Conservation (phyloP, 2,888 invertebrate genomes). For the Andrena hattorfiana region DNA sequence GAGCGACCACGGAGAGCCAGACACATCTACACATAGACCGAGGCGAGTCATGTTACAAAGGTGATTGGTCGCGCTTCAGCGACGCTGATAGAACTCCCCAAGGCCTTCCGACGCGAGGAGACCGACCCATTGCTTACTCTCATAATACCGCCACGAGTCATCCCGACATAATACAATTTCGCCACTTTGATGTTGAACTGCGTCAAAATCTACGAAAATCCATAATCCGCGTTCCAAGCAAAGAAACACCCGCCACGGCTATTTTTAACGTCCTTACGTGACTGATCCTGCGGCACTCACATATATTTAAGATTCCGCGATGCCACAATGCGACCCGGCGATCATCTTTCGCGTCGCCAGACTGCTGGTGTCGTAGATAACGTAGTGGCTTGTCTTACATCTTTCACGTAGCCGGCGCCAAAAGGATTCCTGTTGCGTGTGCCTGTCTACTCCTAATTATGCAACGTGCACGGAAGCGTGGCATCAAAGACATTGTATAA, state of each 20-base stretch:
- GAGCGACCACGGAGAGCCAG: slow-evolving; percentile 24
- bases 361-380: slow-evolving; percentile 47
- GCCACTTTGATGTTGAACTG: neutral
- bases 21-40: slow-evolving; percentile 34
- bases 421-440: slow-evolving; percentile 40
- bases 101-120: slow-evolving; percentile 22
- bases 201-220: too few species aligned
- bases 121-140: neutral
- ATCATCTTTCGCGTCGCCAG: slow-evolving; percentile 45
- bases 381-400: slow-evolving; percentile 29
- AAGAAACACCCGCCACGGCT: neutral
- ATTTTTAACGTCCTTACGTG: slow-evolving; percentile 9
- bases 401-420: slow-evolving; percentile 56
- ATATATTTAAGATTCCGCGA: slow-evolving; percentile 26
- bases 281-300: slow-evolving; percentile 7
- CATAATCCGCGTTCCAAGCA: neutral
- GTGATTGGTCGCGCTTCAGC: slow-evolving; percentile 44
- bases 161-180: neutral
- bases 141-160: neutral
- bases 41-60: slow-evolving; percentile 49
- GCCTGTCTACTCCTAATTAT: slow-evolving; percentile 17
- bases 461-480: slow-evolving; percentile 2
- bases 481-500: neutral
- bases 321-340: slow-evolving; percentile 5
- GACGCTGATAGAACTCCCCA: slow-evolving; percentile 30